phyloP scores from a whole-genome alignment of 2,797 vertebrate species.

The Enteromius radiatus region DNA sequence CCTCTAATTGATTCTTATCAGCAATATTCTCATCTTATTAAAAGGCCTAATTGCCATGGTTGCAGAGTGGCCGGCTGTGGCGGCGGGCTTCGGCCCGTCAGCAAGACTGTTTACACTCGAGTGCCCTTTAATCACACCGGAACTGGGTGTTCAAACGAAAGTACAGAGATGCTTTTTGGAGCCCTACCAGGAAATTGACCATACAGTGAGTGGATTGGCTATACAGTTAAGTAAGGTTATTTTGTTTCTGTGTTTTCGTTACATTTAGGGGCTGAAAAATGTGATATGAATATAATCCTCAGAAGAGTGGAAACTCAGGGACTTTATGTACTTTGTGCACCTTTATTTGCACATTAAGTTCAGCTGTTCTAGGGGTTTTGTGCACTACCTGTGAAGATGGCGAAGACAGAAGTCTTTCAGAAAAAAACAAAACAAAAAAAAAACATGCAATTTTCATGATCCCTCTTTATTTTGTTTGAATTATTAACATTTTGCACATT shows the following conservation, averaged over 20 bases:
- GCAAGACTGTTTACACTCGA: slow-evolving; percentile 60
- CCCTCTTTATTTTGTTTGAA: too few species aligned
- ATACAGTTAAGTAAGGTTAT: background rate
- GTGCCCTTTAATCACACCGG: slow-evolving; percentile 72
- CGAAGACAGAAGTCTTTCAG: background rate
- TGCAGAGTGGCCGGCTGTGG: slow-evolving; percentile 62
- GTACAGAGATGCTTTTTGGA: background rate
- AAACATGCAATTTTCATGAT: too few species aligned
- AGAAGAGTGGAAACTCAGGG: background rate
- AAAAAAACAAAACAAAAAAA: too few species aligned
- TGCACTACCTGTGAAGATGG: background rate
- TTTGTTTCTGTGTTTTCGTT: background rate
- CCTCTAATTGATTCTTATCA: slow-evolving; percentile 69
- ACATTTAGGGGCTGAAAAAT: background rate
- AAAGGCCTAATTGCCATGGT: slow-evolving; percentile 64
- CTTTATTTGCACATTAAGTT: background rate
- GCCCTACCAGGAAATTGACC: background rate
- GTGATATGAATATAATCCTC: background rate
- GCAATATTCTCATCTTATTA: slow-evolving; percentile 68
- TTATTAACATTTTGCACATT: too few species aligned
- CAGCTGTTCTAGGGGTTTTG: background rate
- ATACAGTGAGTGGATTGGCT: background rate
- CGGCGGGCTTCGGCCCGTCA: slow-evolving; percentile 56
- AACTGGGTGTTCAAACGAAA: background rate
- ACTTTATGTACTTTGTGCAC: background rate